Evolutionary conservation across 1,140 invertebrate species (phyloP), one percentile per base, ranked within the genome.

Genomic region (Trichomalopsis sarcophagae): DNA sequence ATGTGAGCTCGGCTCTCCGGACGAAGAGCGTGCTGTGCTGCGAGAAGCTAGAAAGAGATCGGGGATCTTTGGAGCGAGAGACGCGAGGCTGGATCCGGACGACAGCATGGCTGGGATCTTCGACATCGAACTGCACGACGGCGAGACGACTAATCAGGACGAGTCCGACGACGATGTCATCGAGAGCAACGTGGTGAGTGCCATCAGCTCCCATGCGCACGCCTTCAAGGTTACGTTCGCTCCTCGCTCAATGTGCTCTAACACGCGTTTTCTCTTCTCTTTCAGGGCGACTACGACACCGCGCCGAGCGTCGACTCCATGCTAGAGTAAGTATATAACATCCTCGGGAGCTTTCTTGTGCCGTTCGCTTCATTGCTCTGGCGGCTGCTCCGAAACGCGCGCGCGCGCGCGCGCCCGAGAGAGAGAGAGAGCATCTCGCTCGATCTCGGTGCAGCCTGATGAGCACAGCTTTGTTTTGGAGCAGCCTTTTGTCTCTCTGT

Each of bases 61-160:
- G 55, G 13, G 47, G 14, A 50, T 50, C 47, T 17, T 50, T 17
- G 55, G 14, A n/a, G 21, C 66, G 27, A 30, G 68, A 27, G 23
- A 30, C 68, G 68, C 23, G 10, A 27, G 27, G 21, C 33, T 33
- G 33, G 73, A 27, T n/a, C 11, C 75, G 23, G n/a, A 33, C 80
- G 69, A 6, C 21, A 95, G 92, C 93, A 97, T 97, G 96, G 96
- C 96, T 91, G 96, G 95, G 91, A 95, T 98, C 91, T 98, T 98
- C 93, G 97, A 98, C 94, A 95, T 98, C 91, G 97, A 98, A 93
- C 94, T 98, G 89, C 96, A 96, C 88, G 96, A 97, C 91, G 94
- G 94, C 84, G 95, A 95, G 91, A 93, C 94, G 80, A 27, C 68
- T 9, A 82, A 82, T 40, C 94, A 94, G 87, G 95, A 95, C 86